Conservation (phyloP, 2,797 vertebrate species). For the Coranthus polyacanthus region DNA sequence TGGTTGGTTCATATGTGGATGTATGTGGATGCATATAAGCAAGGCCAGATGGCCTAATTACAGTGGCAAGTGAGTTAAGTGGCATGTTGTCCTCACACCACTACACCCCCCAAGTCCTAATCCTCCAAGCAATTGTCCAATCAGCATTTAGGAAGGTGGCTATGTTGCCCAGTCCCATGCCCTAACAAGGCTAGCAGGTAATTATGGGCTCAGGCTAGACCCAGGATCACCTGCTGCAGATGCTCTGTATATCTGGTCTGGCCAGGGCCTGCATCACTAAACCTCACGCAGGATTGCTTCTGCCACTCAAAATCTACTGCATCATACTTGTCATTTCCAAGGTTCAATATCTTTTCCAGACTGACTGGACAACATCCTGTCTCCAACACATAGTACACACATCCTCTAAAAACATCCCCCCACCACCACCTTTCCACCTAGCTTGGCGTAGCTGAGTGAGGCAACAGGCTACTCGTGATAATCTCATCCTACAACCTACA, state of each 20-base stretch:
- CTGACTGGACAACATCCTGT: slow-evolving; percentile 41
- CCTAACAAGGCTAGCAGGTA: slow-evolving; percentile 76
- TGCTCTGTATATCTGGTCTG: slow-evolving; percentile 45
- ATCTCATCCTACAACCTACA: slow-evolving; percentile 73
- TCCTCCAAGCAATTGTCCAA: slow-evolving; percentile 88
- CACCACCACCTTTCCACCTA: slow-evolving; percentile 33
- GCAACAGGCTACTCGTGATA: slow-evolving; percentile 74
- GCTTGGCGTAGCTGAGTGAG: slow-evolving; percentile 51
- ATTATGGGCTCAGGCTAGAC: slow-evolving; percentile 82
- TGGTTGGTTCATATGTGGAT: slow-evolving; percentile 43
- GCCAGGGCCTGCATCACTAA: slow-evolving; percentile 33
- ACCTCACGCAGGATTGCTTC: slow-evolving; percentile 48
- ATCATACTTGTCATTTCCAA: not conserved
- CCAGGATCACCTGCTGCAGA: slow-evolving; percentile 76
- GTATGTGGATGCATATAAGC: slow-evolving; percentile 57
- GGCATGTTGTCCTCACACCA: slow-evolving; percentile 79
- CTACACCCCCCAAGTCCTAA: slow-evolving; percentile 80
- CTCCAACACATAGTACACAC: slow-evolving; percentile 12
- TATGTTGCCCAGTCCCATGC: slow-evolving; percentile 57
- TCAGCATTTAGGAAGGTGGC: slow-evolving; percentile 80
- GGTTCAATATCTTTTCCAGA: slow-evolving; percentile 1
- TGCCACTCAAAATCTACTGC: slow-evolving; percentile 7
- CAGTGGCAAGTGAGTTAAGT: slow-evolving; percentile 84
- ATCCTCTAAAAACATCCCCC: slow-evolving; percentile 31
- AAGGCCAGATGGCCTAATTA: slow-evolving; percentile 91